A percentile compares a stretch with the other conserved stretches of the same genome.
Conservation (phyloP, 2,888 invertebrate species). For the Trissolcus brochymenae region DNA sequence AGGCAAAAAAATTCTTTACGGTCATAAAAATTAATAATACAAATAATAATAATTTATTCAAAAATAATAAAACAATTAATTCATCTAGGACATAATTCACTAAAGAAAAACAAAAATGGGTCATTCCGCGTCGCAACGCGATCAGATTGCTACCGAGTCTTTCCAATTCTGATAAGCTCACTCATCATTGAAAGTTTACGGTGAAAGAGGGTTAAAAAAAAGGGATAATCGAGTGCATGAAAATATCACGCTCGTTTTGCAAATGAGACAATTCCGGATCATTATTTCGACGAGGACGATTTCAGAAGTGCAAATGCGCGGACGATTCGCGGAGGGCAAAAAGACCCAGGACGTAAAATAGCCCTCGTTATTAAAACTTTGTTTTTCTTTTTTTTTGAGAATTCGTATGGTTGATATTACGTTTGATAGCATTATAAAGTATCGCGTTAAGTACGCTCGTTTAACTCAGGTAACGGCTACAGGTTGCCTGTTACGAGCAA, state of each 20-base stretch:
- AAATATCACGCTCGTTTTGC: conserved; percentile 10
- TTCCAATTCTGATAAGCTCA: conserved; percentile 32
- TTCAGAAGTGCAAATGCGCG: no score
- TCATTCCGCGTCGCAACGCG: conserved; percentile 25
- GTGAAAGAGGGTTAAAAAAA: not conserved
- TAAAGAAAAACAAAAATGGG: conserved; percentile 37
- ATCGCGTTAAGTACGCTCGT: conserved; percentile 47
- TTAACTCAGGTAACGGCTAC: conserved; percentile 56
- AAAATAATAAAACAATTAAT: conserved; percentile 27
- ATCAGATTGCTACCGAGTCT: conserved; percentile 26
- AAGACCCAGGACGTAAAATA: no score
- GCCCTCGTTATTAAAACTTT: no score
- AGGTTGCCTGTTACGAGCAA: conserved; percentile 55
- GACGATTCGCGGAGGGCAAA: no score
- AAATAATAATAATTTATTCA: no score
- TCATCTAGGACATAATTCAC: conserved; percentile 26
- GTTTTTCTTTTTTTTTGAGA: no score
- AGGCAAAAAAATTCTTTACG: conserved; percentile 25
- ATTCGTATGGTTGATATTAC: conserved; percentile 27
- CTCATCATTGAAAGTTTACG: conserved; percentile 9
- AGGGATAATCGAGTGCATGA: conserved; percentile 8
- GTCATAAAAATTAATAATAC: no score
- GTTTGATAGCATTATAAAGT: conserved; percentile 44
- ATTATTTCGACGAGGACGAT: no score
- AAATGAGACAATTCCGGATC: not conserved